Conservation (phyloP, 2,888 invertebrate genomes). For the Sympetrum striolatum region DNA sequence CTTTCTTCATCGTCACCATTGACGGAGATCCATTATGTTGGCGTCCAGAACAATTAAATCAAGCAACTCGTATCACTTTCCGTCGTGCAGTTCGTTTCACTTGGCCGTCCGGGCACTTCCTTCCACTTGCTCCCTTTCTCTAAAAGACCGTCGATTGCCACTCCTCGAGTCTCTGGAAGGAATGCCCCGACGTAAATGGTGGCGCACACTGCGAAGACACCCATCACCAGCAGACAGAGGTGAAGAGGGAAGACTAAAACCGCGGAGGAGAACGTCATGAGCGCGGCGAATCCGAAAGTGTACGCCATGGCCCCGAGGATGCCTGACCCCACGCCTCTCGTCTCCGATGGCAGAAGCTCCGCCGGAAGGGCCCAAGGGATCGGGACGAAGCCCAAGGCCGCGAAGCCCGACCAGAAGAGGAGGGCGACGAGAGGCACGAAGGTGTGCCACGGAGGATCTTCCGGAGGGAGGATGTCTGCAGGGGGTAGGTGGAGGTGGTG, state of each 20-base stretch:
- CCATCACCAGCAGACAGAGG: not conserved
- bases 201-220: not conserved
- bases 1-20: too few relatives aligned
- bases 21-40: too few relatives aligned
- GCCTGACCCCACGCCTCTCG: slow-evolving; percentile 31
- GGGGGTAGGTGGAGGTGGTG: not conserved
- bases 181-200: not conserved
- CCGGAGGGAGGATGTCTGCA: not conserved
- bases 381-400: slow-evolving; percentile 25
- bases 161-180: slow-evolving; percentile 16
- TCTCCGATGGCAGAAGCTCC: slow-evolving; percentile 30
- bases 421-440: not conserved
- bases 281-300: slow-evolving; percentile 35
- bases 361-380: slow-evolving; percentile 44
- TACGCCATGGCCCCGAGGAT: slow-evolving; percentile 17
- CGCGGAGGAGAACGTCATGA: slow-evolving; percentile 5
- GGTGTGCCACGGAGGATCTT: not conserved
- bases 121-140: not conserved
- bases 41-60: too few relatives aligned
- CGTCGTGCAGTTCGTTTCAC: not conserved
- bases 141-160: slow-evolving; percentile 12
- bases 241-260: not conserved
- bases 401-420: not conserved
- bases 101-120: not conserved
- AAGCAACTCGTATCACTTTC: not conserved